These are phyloP conservation scores for Eriocheir sinensis DNA, from an alignment of 1,140 invertebrate species.

Conservation along the genomic window DNA sequence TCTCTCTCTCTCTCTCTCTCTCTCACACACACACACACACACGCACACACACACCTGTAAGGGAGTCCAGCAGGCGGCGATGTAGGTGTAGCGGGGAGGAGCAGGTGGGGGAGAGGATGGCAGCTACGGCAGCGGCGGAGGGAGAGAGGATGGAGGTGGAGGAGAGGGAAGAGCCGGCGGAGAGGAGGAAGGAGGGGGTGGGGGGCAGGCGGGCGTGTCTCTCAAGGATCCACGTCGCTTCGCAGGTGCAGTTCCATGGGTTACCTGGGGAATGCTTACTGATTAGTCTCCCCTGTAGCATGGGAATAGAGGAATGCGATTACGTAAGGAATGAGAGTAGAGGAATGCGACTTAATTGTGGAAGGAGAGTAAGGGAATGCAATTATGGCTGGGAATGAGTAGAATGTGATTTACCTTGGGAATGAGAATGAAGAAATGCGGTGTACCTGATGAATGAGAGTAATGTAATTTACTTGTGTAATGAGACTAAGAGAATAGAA, in stretches of 20 bases:
- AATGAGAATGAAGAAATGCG: too few relatives aligned
- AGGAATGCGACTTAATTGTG: neutral
- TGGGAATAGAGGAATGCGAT: too few relatives aligned
- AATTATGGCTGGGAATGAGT: too few relatives aligned
- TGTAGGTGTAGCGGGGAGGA: constrained; percentile 28
- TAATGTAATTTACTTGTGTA: too few relatives aligned
- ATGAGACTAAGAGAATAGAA: too few relatives aligned
- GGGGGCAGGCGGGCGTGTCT: neutral
- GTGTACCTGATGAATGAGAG: too few relatives aligned
- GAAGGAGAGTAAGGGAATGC: too few relatives aligned
- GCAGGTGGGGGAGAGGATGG: constrained; percentile 28
- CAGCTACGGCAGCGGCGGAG: neutral
- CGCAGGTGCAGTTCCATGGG: constrained; percentile 68
- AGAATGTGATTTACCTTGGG: too few relatives aligned
- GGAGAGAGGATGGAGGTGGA: neutral
- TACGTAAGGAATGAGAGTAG: too few relatives aligned
- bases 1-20: neutral
- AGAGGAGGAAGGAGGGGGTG: neutral
- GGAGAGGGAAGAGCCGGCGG: neutral
- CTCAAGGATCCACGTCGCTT: constrained; percentile 49
- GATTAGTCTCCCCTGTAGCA: neutral
- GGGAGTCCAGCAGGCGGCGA: neutral
- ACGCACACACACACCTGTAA: constrained; percentile 43
- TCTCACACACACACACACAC: neutral
- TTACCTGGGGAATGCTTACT: constrained; percentile 34